Evolutionary conservation across 2,797 vertebrate species (phyloP).

Genomic region (Falco cherrug): DNA sequence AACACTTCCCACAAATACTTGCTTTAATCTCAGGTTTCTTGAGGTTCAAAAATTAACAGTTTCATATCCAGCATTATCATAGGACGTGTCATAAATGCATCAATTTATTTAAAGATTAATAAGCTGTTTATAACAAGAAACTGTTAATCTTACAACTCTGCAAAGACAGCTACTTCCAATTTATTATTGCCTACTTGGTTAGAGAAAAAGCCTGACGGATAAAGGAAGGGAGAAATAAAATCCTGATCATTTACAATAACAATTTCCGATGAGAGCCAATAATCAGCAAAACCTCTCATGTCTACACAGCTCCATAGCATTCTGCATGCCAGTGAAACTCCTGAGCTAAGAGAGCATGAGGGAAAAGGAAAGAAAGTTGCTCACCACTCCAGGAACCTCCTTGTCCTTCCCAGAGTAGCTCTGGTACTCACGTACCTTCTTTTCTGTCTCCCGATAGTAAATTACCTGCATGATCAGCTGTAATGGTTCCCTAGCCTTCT

Average conservation of each 20-base stretch:
- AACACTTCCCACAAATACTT: background rate
- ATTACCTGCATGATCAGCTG: background rate
- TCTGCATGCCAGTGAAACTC: conserved; percentile 62
- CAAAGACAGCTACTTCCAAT: background rate
- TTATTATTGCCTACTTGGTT: background rate
- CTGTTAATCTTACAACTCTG: background rate
- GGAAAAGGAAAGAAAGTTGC: conserved; percentile 67
- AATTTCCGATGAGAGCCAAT: background rate
- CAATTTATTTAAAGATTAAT: background rate
- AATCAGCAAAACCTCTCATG: background rate
- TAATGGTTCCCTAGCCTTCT: background rate
- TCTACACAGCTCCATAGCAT: conserved; percentile 53
- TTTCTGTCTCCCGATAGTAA: background rate
- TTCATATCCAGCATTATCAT: background rate
- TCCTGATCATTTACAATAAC: background rate
- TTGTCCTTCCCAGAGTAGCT: background rate
- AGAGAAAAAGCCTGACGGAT: background rate
- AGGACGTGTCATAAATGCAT: background rate
- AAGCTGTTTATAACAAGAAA: background rate
- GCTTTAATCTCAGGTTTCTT: background rate
- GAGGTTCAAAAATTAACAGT: background rate
- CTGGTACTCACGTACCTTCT: background rate
- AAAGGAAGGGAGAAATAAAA: background rate
- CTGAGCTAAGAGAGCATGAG: conserved; percentile 51
- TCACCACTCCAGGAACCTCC: conserved; percentile 68